A percentile compares a stretch with the other conserved stretches of the same genome.
Conservation (phyloP, 2,797 vertebrate genomes). For the Eulemur rubriventer region DNA sequence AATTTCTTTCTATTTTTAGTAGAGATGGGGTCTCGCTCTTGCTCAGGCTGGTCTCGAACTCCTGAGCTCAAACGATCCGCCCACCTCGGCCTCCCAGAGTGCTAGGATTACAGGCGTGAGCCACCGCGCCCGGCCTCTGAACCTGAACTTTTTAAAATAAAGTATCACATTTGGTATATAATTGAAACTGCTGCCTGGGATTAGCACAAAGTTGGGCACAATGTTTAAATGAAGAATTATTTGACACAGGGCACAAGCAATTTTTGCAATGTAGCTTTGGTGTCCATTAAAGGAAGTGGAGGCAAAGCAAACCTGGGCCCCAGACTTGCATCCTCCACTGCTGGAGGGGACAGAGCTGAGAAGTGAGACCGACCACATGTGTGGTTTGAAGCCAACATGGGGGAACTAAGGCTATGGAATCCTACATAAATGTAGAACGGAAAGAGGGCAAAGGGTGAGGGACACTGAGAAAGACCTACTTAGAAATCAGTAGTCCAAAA, state of each 20-base stretch:
- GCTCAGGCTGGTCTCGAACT: no score
- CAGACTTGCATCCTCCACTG: neutral
- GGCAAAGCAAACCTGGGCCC: neutral
- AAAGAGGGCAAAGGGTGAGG: neutral
- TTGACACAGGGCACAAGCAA: neutral
- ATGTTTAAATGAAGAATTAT: neutral
- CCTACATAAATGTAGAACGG: neutral
- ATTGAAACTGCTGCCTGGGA: conserved; percentile 2
- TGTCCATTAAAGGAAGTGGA: neutral
- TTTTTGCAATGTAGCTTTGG: neutral
- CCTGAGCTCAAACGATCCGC: no score
- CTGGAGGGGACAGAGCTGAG: neutral
- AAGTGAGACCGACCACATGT: neutral
- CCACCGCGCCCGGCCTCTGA: no score
- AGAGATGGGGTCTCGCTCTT: no score
- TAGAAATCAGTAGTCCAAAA: neutral
- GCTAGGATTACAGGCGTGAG: no score
- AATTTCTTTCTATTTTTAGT: no score
- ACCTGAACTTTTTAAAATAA: conserved; percentile 51
- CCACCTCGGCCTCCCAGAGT: no score
- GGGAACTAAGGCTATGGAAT: neutral
- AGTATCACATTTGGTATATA: neutral
- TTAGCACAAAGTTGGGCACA: neutral
- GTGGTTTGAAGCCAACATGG: neutral
- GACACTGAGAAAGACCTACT: neutral